Percentiles rank a stretch among this genome's conserved stretches.
phyloP scores from a whole-genome alignment of 1,140 invertebrate genomes.

The Drosophila funebris region DNA sequence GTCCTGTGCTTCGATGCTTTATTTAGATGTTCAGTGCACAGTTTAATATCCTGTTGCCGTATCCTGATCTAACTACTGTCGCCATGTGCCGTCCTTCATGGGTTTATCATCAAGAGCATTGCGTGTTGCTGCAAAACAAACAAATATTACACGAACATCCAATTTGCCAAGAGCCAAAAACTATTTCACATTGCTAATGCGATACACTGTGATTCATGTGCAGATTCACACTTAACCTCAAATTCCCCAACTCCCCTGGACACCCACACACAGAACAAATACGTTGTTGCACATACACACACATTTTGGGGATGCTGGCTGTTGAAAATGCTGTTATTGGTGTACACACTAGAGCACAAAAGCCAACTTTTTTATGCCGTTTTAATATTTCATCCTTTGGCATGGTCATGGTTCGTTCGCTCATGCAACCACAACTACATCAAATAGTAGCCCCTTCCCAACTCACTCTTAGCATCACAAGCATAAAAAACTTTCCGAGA shows the following conservation, averaged over 20 bases:
- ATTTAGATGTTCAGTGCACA: no score
- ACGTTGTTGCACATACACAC: constrained; percentile 10
- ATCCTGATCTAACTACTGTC: constrained; percentile 42
- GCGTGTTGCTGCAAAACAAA: neutral
- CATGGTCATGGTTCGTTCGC: constrained; percentile 77
- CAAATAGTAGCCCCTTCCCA: neutral
- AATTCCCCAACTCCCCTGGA: constrained; percentile 6
- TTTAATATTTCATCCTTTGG: constrained; percentile 77
- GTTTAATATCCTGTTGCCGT: constrained; percentile 33
- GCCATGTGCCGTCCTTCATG: constrained; percentile 23
- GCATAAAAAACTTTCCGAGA: neutral
- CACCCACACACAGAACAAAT: constrained; percentile 3
- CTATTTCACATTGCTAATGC: neutral
- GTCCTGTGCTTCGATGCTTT: constrained; percentile 23
- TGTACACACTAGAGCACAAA: constrained; percentile 38
- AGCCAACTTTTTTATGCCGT: constrained; percentile 43
- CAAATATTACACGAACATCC: neutral
- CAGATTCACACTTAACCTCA: constrained; percentile 3
- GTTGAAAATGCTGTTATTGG: constrained; percentile 29
- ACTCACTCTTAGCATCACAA: neutral
- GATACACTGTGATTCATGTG: neutral
- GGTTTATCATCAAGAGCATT: neutral
- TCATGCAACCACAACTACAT: constrained; percentile 13
- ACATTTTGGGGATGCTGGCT: constrained; percentile 39
- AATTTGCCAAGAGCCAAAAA: neutral